phyloP scores from a whole-genome alignment of 2,797 vertebrate genomes.

The Trachops cirrhosus region DNA sequence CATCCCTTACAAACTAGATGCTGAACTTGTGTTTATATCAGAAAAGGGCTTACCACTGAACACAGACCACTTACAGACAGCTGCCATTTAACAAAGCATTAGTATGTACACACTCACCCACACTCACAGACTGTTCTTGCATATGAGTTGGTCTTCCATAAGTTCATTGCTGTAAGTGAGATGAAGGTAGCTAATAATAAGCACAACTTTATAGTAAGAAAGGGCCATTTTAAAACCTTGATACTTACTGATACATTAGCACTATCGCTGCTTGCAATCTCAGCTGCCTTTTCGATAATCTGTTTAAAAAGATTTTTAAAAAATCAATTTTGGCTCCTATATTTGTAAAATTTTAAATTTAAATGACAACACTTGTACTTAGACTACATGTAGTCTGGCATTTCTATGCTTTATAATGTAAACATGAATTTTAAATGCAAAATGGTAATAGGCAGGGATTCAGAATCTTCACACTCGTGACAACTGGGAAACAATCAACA shows the following conservation, averaged over 20 bases:
- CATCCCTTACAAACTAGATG: background rate
- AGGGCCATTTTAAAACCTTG: background rate
- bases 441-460: background rate
- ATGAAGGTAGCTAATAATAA: background rate
- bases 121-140: background rate
- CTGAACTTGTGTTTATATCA: background rate
- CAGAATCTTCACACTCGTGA: background rate
- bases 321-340: background rate
- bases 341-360: slow-evolving; percentile 10
- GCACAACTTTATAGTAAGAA: background rate
- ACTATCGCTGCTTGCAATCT: slow-evolving; percentile 91
- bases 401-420: slow-evolving; percentile 3
- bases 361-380: background rate
- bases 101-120: background rate
- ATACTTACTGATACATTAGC: slow-evolving; percentile 88
- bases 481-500: background rate
- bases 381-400: background rate
- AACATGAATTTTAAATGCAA: slow-evolving; percentile 36
- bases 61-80: background rate
- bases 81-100: background rate
- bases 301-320: slow-evolving; percentile 76
- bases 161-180: background rate
- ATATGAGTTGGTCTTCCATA: background rate
- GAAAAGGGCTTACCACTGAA: background rate
- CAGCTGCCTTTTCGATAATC: slow-evolving; percentile 98